Conservation (phyloP, 2,113 vertebrate species). For the Eira barbara region DNA sequence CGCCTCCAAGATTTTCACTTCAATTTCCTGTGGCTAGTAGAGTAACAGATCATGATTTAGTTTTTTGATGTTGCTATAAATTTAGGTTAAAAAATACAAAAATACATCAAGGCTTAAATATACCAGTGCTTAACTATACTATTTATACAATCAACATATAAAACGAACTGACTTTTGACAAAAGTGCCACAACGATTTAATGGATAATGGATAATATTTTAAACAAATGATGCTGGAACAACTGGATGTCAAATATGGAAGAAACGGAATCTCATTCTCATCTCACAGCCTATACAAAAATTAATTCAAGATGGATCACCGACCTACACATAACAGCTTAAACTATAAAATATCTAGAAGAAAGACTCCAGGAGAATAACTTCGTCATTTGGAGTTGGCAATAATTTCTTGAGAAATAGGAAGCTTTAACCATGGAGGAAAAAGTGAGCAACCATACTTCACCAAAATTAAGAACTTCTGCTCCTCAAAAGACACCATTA, state of each 20-base stretch:
- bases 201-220: neutral
- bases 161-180: neutral
- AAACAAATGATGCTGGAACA: neutral
- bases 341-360: neutral
- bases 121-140: neutral
- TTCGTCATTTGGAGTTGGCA: neutral
- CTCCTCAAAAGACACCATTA: neutral
- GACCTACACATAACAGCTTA: neutral
- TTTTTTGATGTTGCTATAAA: conserved; percentile 16
- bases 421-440: neutral
- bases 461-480: neutral
- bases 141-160: neutral
- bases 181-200: neutral
- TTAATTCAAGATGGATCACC: neutral
- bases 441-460: neutral
- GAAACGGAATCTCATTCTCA: neutral
- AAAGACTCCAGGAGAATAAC: neutral
- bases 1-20: neutral
- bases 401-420: neutral
- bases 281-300: neutral
- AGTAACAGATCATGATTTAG: neutral
- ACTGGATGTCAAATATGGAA: neutral
- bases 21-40: neutral
- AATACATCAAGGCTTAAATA: neutral
- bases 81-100: conserved; percentile 10